Evolutionary conservation across 2,888 invertebrate genomes (phyloP), one percentile per base, ranked within the genome.

Genomic region (Campaea margaritaria): DNA sequence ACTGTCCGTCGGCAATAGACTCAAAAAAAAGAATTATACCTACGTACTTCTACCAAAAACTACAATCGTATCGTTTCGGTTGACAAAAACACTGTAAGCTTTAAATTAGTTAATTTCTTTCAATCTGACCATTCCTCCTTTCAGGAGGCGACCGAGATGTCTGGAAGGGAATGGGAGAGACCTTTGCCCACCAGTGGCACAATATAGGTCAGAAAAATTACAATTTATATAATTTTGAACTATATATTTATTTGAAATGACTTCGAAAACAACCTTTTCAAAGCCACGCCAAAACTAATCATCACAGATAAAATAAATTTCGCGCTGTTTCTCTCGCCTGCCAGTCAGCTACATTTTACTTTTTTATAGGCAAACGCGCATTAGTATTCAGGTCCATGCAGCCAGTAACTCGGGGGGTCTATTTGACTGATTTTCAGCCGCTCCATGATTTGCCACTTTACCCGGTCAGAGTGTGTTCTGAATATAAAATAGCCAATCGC

Each of bases 361-460:
- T 56, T 59, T 51, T 63, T 48, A 52, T 67, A 69, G 69, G 77
- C 76, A 72, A 72, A 69, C 67, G 68, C 69, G 34, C 74, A 75
- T 77, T 83, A 81, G 80, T 85, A 91, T 91, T 86, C 91, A 77
- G 70, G 62, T 57, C 77, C 69, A 82, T 81, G 43, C 69, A 67
- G 76, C 81, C 82, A 82, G 85, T 85, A 87, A 86, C 90, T 86
- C 89, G 79, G 84, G 38, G 80, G 86, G 87, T 90, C 89, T 91
- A 89, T 91, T 91, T 90, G 91, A 91, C 91, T 91, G 91, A 91
- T 91, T 91, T 89, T 90, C 91, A 89, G 89, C 85, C 85, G 81
- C 87, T 91, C 88, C 87, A 90, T 91, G 91, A 91, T 91, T 91
- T 89, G 89, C 89, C 91, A 91, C 91, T 91, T 91, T 87, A 85